Evolutionary conservation across 2,113 vertebrate genomes (phyloP).

Genomic region (Pampusana beccarii): DNA sequence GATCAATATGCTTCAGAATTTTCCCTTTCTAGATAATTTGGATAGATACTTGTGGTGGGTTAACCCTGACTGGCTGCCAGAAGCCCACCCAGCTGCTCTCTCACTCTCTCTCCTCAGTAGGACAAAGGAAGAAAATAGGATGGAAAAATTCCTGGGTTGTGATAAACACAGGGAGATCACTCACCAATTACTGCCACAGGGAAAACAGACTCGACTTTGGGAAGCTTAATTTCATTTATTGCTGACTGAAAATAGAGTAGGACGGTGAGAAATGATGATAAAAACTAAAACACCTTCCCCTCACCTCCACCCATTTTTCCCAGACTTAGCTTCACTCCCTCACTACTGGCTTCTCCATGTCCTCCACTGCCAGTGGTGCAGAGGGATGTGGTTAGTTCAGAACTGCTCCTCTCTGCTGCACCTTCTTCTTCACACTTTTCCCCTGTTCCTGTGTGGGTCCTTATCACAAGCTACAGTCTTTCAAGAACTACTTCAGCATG

Average conservation of each 20-base stretch:
- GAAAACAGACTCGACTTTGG: neutral
- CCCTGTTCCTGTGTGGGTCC: neutral
- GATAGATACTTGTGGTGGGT: neutral
- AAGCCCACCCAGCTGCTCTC: neutral
- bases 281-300: neutral
- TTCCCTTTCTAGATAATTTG: neutral
- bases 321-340: neutral
- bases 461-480: neutral
- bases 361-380: neutral
- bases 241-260: neutral
- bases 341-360: neutral
- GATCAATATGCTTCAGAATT: neutral
- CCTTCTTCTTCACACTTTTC: neutral
- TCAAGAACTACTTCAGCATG: neutral
- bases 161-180: neutral
- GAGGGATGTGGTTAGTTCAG: accelerated
- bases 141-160: neutral
- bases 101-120: neutral
- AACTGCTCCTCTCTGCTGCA: neutral
- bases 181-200: neutral
- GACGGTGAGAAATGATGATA: neutral
- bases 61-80: neutral
- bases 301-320: neutral
- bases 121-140: neutral
- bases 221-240: neutral